Evolutionary conservation across 2,113 vertebrate species (phyloP).

Genomic region (Hassar affinis): DNA sequence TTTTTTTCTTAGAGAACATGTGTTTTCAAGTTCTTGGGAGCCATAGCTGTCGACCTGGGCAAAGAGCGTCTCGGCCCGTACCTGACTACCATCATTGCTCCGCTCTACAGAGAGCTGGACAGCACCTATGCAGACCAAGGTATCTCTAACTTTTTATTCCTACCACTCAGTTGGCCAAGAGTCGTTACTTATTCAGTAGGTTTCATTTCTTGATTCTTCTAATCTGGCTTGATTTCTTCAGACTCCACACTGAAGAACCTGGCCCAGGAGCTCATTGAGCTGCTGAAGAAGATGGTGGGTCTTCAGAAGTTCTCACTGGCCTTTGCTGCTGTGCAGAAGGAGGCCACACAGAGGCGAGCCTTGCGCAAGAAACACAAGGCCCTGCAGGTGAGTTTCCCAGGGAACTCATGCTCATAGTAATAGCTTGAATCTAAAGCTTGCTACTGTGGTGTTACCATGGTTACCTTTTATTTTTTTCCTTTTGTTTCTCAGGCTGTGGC

Average conservation of each 20-base stretch:
- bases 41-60: conserved; percentile 87
- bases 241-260: conserved; percentile 92
- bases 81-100: conserved; percentile 82
- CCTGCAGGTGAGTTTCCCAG: conserved; percentile 76
- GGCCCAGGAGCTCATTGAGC: conserved; percentile 91
- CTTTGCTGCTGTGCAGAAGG: conserved; percentile 88
- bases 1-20: conserved; percentile 82
- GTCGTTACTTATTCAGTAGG: neutral
- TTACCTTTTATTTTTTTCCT: neutral
- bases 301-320: conserved; percentile 85
- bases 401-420: neutral
- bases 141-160: conserved; percentile 56
- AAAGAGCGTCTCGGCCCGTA: conserved; percentile 81
- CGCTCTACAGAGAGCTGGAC: conserved; percentile 91
- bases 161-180: neutral
- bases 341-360: conserved; percentile 78
- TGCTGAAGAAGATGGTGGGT: conserved; percentile 89
- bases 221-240: conserved; percentile 54
- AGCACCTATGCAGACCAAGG: conserved; percentile 95
- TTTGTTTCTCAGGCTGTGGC: conserved; percentile 77
- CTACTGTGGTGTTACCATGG: neutral
- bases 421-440: neutral
- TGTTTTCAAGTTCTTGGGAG: conserved; percentile 96
- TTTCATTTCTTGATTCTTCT: neutral
- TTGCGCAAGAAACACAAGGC: conserved; percentile 86